Conservation (phyloP, 2,888 invertebrate species). For the Ophioninae sp. region DNA sequence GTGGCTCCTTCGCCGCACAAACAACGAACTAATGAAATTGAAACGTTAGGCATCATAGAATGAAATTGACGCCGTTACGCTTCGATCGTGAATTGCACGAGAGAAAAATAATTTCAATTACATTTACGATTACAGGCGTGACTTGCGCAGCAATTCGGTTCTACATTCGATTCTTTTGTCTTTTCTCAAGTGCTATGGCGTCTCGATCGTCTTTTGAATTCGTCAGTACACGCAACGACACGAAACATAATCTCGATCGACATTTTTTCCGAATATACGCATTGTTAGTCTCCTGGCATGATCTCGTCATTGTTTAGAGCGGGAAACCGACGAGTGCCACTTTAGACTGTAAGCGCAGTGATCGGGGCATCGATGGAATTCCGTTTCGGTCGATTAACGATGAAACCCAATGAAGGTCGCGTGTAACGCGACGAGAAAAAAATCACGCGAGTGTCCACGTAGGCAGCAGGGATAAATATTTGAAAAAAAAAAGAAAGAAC, state of each 20-base stretch:
- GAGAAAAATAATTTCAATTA: background rate
- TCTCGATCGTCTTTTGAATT: too few species aligned
- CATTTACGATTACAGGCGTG: background rate
- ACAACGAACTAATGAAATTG: slow-evolving; percentile 2
- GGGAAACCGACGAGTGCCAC: too few species aligned
- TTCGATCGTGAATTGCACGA: background rate
- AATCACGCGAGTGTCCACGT: background rate
- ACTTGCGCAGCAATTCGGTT: background rate
- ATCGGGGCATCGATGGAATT: background rate
- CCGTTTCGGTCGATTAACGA: background rate
- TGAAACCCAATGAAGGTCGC: background rate
- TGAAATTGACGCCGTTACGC: background rate
- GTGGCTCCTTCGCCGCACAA: background rate
- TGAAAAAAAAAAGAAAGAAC: slow-evolving; percentile 45
- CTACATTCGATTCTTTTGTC: background rate
- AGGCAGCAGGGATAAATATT: slow-evolving; percentile 51
- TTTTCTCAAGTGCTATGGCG: background rate
- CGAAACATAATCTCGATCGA: background rate
- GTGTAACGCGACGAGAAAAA: background rate
- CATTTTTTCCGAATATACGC: background rate
- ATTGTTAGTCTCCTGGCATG: background rate
- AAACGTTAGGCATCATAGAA: background rate
- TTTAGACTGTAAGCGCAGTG: background rate
- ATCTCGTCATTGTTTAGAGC: background rate
- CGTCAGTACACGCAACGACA: background rate